Percentiles rank a stretch among this genome's conserved stretches.
phyloP scores from a whole-genome alignment of 2,888 invertebrate species.

The Thymelicus acteon region DNA sequence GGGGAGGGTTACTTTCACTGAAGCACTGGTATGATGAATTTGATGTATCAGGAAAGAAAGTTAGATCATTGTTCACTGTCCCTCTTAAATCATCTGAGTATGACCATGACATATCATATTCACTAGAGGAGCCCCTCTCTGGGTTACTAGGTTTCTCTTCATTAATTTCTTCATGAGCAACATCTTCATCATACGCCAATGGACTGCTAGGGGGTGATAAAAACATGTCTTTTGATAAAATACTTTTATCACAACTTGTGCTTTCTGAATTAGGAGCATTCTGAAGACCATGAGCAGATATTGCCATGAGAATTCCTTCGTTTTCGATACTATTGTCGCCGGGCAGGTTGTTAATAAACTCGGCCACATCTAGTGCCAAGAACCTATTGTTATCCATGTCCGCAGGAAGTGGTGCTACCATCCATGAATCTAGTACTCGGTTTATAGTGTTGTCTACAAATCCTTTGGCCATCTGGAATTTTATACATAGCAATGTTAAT shows the following conservation, averaged over 20 bases:
- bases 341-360: conserved; percentile 82
- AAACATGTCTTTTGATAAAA: conserved; percentile 43
- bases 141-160: conserved; percentile 44
- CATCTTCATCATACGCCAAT: conserved; percentile 56
- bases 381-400: conserved; percentile 65
- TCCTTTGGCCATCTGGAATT: conserved; percentile 84
- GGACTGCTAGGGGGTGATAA: conserved; percentile 57
- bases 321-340: conserved; percentile 87
- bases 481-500: background rate
- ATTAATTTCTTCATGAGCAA: conserved; percentile 36
- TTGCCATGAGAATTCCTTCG: conserved; percentile 90
- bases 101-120: conserved; percentile 58
- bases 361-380: conserved; percentile 74
- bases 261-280: conserved; percentile 57
- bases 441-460: conserved; percentile 90
- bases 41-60: conserved; percentile 56
- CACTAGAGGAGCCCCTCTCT: conserved; percentile 51
- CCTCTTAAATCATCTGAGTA: conserved; percentile 51
- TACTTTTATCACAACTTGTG: conserved; percentile 45
- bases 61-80: conserved; percentile 48
- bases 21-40: conserved; percentile 57
- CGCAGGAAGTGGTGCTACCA: conserved; percentile 74
- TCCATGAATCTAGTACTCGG: conserved; percentile 86
- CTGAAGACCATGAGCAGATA: conserved; percentile 88
- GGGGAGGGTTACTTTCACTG: conserved; percentile 52